Base-by-base conservation (phyloP, 2,888 invertebrate species). In the Entomobrya proxima region DNA sequence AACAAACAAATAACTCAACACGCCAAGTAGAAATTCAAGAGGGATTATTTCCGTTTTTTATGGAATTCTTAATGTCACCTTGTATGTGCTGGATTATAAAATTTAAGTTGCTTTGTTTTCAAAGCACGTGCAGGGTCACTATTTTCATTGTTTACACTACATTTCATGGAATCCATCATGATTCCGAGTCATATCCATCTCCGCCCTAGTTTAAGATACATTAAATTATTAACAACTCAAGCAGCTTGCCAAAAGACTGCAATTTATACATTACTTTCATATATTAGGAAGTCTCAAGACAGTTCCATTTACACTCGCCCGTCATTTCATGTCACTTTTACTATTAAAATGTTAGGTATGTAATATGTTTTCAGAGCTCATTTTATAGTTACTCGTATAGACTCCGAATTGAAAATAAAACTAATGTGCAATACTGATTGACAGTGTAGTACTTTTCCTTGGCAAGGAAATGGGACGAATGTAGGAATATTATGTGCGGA, bases 241-340 rank as follows among this genome's bases (percentile, higher is more conserved):
- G n/a, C n/a, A n/a, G n/a, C n/a, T n/a, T n/a, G n/a, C n/a, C n/a
- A n/a, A n/a, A n/a, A n/a, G n/a, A n/a, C n/a, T n/a, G n/a, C n/a
- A n/a, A n/a, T n/a, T n/a, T n/a, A n/a, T n/a, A n/a, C n/a, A n/a
- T n/a, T n/a, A n/a, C n/a, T n/a, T n/a, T n/a, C n/a, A n/a, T n/a
- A n/a, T n/a, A n/a, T n/a, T n/a, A n/a, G n/a, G n/a, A 32, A 30
- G 32, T 13, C 15, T n/a, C 61, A 9, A n/a, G n/a, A 64, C 30
- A 37, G 13, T n/a, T 27, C 30, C 9, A 32, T 75, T 47, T 75
- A 18, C 32, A 15, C 75, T 6, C 21, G 75, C 52, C 75, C 30
- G 21, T 52, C 75, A 75, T 75, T 52, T 21, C 64, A 7, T 52
- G 32, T 75, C 75, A 52, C 52, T 35, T 64, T 64, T 64, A 27